phyloP scores from a whole-genome alignment of 2,797 vertebrate species.

The Peromyscus eremicus region DNA sequence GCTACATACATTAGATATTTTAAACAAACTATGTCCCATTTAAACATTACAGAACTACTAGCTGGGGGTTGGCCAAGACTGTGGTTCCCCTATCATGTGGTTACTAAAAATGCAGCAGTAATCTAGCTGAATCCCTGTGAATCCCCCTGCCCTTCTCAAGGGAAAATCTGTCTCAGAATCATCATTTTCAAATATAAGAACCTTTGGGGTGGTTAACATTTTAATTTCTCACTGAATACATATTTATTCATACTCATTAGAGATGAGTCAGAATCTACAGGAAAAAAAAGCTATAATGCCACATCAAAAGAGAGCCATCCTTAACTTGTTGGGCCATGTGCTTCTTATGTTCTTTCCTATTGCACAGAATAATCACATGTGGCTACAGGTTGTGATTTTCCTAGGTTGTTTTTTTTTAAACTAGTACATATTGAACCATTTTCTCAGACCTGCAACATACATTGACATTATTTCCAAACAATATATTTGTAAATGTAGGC shows the following conservation, averaged over 20 bases:
- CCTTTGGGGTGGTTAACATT: neutral
- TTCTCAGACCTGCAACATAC: neutral
- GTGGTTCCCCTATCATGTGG: neutral
- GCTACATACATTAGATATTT: neutral
- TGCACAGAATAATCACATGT: neutral
- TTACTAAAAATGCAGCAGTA: neutral
- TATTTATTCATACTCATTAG: neutral
- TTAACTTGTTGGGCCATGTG: neutral
- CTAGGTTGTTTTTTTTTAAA: neutral
- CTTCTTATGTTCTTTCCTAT: neutral
- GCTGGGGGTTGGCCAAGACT: neutral
- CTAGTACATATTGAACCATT: neutral
- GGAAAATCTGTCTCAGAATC: neutral
- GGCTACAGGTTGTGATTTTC: neutral
- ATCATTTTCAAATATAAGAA: neutral
- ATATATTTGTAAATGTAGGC: neutral
- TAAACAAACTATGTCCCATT: neutral
- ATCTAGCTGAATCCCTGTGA: neutral
- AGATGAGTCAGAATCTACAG: neutral
- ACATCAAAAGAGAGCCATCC: neutral
- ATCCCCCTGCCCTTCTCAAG: neutral
- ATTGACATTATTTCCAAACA: neutral
- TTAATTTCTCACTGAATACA: neutral
- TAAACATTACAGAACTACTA: neutral
- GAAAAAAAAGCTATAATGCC: neutral